These are phyloP conservation scores for Tholera decimalis DNA, from an alignment of 2,888 invertebrate species.

Conservation along the genomic window DNA sequence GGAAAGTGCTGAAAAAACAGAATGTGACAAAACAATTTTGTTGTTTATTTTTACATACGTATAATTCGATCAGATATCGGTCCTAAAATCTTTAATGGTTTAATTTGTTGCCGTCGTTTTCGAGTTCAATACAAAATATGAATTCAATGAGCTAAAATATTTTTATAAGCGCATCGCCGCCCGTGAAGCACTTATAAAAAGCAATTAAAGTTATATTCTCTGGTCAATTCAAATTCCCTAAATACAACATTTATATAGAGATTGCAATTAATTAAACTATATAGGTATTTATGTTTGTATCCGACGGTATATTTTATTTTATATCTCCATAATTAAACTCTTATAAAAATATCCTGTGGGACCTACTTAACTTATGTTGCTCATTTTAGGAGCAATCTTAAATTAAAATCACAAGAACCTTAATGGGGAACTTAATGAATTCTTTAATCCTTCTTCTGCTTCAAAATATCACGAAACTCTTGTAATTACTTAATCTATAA, in stretches of 20 bases:
- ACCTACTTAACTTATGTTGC: conserved; percentile 6
- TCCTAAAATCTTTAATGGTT: conserved; percentile 50
- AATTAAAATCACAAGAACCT: conserved; percentile 50
- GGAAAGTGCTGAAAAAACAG: conserved; percentile 48
- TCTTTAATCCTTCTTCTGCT: conserved; percentile 42
- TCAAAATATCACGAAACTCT: conserved; percentile 35
- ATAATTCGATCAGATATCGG: conserved; percentile 25
- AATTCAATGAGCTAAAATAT: conserved; percentile 31
- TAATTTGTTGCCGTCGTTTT: conserved; percentile 45
- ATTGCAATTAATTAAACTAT: conserved; percentile 8
- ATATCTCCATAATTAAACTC: conserved; percentile 4
- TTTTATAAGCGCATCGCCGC: conserved; percentile 15
- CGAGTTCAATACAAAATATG: conserved; percentile 39
- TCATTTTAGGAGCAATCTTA: conserved; percentile 43
- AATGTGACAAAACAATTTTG: conserved; percentile 27
- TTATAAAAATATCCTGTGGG: conserved; percentile 14
- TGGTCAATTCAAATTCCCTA: conserved; percentile 9
- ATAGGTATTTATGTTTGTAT: conserved; percentile 11
- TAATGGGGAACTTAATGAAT: conserved; percentile 23
- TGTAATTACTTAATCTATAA: conserved; percentile 54
- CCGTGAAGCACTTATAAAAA: conserved; percentile 24
- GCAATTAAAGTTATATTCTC: conserved; percentile 31
- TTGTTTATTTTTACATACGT: conserved; percentile 29
- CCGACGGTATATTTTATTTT: neutral
- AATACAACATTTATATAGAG: conserved; percentile 1